Conservation (phyloP, 2,888 invertebrate genomes). For the Limnephilus lunatus region DNA sequence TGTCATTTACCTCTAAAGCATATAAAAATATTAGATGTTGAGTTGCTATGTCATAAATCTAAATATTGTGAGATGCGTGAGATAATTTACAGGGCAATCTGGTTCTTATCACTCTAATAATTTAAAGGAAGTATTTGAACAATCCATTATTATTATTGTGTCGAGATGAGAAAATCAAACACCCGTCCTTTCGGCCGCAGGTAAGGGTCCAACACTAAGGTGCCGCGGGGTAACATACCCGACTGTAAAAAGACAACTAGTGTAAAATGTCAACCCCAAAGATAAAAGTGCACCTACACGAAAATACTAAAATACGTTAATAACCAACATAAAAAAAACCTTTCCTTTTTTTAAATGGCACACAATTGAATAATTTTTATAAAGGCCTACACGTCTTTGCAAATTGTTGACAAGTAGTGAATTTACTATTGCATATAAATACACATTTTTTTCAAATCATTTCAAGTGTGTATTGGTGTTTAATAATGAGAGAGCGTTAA, state of each 20-base stretch:
- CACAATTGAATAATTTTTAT: too few relatives aligned
- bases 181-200: neutral
- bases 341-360: neutral
- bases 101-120: neutral
- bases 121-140: neutral
- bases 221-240: neutral
- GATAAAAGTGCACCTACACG: neutral
- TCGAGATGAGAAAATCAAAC: neutral
- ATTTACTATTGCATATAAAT: neutral
- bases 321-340: neutral
- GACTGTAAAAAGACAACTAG: neutral
- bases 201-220: neutral
- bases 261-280: conserved; percentile 23
- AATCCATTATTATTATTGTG: conserved; percentile 7
- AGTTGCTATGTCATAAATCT: neutral
- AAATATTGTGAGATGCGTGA: neutral
- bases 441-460: neutral
- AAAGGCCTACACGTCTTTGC: neutral
- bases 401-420: too few relatives aligned
- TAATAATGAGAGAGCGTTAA: neutral
- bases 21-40: neutral
- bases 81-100: neutral
- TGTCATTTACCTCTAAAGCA: neutral
- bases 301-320: neutral
- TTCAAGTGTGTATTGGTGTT: neutral